phyloP scores from a whole-genome alignment of 2,888 invertebrate species.

The Drosophila ustulata region DNA sequence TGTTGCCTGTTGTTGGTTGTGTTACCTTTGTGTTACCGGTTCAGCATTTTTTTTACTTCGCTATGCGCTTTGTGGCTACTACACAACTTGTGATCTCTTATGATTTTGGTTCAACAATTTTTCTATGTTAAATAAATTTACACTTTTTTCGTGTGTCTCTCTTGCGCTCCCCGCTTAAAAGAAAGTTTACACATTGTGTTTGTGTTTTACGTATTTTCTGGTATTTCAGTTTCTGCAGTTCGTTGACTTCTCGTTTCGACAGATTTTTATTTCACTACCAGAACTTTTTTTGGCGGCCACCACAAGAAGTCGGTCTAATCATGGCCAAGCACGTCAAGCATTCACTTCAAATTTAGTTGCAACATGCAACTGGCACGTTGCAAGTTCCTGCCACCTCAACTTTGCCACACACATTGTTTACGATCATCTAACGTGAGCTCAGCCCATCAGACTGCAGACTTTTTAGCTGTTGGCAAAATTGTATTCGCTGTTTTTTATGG shows the following conservation, averaged over 20 bases:
- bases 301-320: constrained; percentile 34
- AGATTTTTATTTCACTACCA: constrained; percentile 11
- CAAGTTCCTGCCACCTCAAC: constrained; percentile 14
- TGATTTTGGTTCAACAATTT: constrained; percentile 45
- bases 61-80: constrained; percentile 30
- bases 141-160: constrained; percentile 52
- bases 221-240: constrained; percentile 49
- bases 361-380: constrained; percentile 28
- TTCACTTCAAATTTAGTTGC: constrained; percentile 24
- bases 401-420: constrained; percentile 1
- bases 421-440: constrained; percentile 35
- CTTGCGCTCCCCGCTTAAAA: constrained; percentile 43
- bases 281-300: constrained; percentile 29
- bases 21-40: constrained; percentile 48
- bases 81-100: constrained; percentile 29
- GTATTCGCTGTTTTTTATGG: constrained; percentile 34
- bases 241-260: constrained; percentile 53
- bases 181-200: constrained; percentile 57
- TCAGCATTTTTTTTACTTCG: constrained; percentile 20
- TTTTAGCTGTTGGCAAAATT: constrained; percentile 16
- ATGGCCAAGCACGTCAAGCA: constrained; percentile 41
- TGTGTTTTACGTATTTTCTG: constrained; percentile 1
- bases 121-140: constrained; percentile 75
- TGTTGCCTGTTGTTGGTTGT: constrained; percentile 20
- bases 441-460: constrained; percentile 24